A percentile compares a stretch with the other conserved stretches of the same genome.
Evolutionary conservation across 2,888 invertebrate species (phyloP).

Genomic region (Galerucella pusilla): DNA sequence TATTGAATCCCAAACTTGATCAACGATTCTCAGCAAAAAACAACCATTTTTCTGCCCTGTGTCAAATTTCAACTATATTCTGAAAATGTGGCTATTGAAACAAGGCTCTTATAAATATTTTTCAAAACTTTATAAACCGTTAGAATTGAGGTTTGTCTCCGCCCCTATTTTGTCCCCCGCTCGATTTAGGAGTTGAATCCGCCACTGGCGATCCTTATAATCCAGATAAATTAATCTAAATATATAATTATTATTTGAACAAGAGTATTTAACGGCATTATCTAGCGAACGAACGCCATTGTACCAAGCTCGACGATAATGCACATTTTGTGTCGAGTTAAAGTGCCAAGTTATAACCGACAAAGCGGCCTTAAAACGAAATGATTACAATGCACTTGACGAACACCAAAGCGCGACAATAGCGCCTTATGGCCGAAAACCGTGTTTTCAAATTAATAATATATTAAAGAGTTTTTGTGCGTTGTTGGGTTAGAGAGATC

Average conservation of each 20-base stretch:
- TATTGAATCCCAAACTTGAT: too few relatives aligned
- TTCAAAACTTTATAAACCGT: too few relatives aligned
- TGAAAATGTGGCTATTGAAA: too few relatives aligned
- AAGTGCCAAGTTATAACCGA: constrained; percentile 54
- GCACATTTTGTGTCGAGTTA: constrained; percentile 57
- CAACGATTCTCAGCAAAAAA: too few relatives aligned
- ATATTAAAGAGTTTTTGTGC: constrained; percentile 44
- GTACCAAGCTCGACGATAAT: constrained; percentile 45
- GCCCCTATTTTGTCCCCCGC: too few relatives aligned
- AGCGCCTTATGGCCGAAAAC: constrained; percentile 48
- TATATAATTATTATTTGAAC: background rate
- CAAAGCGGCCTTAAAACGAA: constrained; percentile 56
- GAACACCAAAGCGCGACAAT: constrained; percentile 29
- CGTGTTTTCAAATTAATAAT: constrained; percentile 50
- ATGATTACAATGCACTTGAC: constrained; percentile 52
- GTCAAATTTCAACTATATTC: too few relatives aligned
- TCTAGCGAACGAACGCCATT: constrained; percentile 29
- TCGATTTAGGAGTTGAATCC: too few relatives aligned
- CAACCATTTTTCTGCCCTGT: too few relatives aligned
- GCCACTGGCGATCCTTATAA: too few relatives aligned
- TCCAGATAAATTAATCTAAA: background rate
- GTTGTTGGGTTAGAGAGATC: constrained; percentile 30
- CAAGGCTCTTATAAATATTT: too few relatives aligned
- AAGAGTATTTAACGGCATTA: background rate
- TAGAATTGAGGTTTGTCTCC: too few relatives aligned